A percentile compares a stretch with the other conserved stretches of the same genome.
Evolutionary conservation across 2,797 vertebrate genomes (phyloP).

Genomic region (Aphelocoma californica): DNA sequence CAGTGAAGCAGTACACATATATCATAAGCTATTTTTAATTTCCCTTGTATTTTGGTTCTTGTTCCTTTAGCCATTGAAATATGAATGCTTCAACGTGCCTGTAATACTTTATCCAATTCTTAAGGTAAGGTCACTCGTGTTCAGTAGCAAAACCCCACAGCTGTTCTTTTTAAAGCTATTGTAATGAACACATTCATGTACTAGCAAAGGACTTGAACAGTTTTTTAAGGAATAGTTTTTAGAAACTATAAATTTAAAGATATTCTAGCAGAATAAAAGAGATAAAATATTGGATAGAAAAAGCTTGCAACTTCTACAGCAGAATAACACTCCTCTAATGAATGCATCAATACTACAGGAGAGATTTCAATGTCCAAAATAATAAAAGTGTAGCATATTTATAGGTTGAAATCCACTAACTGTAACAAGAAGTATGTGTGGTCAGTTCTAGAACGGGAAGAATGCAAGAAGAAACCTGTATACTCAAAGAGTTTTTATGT

Average conservation of each 20-base stretch:
- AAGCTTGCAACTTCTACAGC: not conserved
- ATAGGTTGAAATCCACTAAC: not conserved
- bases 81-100: not conserved
- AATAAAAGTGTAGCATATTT: not conserved
- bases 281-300: not conserved
- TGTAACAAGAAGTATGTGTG: not conserved
- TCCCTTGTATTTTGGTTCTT: not conserved
- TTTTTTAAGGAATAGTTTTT: not conserved
- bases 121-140: not conserved
- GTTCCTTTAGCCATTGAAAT: not conserved
- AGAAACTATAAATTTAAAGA: not conserved
- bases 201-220: not conserved
- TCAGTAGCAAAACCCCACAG: not conserved
- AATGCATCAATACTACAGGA: not conserved
- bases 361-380: not conserved
- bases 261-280: not conserved
- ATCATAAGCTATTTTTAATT: constrained; percentile 3
- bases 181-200: not conserved
- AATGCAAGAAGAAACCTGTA: not conserved
- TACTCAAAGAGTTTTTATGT: not conserved
- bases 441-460: not conserved
- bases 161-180: not conserved
- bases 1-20: not conserved
- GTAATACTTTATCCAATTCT: not conserved
- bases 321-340: not conserved